Base-by-base conservation (phyloP, 2,888 invertebrate species). In the Zygaena filipendulae region DNA sequence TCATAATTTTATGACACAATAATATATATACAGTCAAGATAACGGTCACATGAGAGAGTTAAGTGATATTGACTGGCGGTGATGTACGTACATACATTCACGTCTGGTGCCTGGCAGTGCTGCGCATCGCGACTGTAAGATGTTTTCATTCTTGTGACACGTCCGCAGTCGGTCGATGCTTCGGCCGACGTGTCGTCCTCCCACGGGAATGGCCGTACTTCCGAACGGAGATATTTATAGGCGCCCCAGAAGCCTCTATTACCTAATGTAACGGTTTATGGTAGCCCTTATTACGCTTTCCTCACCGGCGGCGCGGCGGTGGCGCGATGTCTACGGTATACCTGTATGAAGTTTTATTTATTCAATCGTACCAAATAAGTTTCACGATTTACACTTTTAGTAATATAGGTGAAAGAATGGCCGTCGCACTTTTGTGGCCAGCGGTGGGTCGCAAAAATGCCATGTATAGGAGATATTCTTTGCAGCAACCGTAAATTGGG, bases 221-320 rank as follows among this genome's bases (percentile, higher is more conserved):
- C 62, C 75, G 62, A 75, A 74, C 68, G 66, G 66, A 70, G 69
- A 79, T 79, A 79, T 79, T 79, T 79, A 79, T 77, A 69, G 75
- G 72, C 66, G 70, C 62, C 70, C 71, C 71, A 71, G 71, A 72
- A 75, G 72, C 75, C 69, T 69, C 74, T 69, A 66, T 72, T 75
- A 75, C 75, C 75, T 77, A 75, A 77, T 75, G 75, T 74, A 64
- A 75, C 77, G 58, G 75, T 79, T 79, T 79, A 79, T 74, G 77
- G 71, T 71, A 49, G 63, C 69, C 72, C 77, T 77, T 77, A 77
- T 79, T 79, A 75, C 75, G 70, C 66, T 60, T 58, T 57, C 62
- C 58, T 55, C 56, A 52, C 59, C 55, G 54, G 7, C n/a, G n/a
- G n/a, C n/a, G n/a, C n/a, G n/a, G n/a, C n/a, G n/a, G n/a, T n/a